phyloP scores from a whole-genome alignment of 1,140 invertebrate species.

The Drosophila nigromelanica region DNA sequence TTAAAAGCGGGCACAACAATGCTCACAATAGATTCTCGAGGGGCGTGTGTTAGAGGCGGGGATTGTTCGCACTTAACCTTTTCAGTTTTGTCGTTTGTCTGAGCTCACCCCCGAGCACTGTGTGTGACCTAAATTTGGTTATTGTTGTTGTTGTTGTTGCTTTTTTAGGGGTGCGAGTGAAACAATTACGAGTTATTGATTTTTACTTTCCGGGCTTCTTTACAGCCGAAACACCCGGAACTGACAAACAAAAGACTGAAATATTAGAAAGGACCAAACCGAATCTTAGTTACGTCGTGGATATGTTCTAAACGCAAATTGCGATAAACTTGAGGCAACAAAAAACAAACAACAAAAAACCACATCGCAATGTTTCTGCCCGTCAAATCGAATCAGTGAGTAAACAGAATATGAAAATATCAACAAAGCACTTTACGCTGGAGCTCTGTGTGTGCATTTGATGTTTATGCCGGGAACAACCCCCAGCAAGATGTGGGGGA shows the following conservation, averaged over 20 bases:
- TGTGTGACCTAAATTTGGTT: slow-evolving; percentile 60
- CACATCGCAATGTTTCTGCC: slow-evolving; percentile 76
- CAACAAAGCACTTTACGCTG: background rate
- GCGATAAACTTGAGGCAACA: slow-evolving; percentile 39
- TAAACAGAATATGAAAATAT: slow-evolving; percentile 39
- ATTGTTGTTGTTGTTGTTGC: slow-evolving; percentile 11
- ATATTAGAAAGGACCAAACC: slow-evolving; percentile 54
- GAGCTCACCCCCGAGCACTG: slow-evolving; percentile 9
- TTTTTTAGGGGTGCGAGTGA: slow-evolving; percentile 11
- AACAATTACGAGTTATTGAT: slow-evolving; percentile 77
- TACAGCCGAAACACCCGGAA: slow-evolving; percentile 57
- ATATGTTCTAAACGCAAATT: slow-evolving; percentile 56
- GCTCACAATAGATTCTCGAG: slow-evolving; percentile 35
- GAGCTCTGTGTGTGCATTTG: slow-evolving; percentile 3
- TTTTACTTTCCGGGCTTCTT: slow-evolving; percentile 55
- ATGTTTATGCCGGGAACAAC: slow-evolving; percentile 34
- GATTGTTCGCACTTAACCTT: slow-evolving; percentile 69
- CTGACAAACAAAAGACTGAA: slow-evolving; percentile 78
- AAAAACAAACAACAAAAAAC: background rate
- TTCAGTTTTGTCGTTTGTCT: slow-evolving; percentile 48
- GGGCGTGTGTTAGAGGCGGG: background rate
- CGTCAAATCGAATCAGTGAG: slow-evolving; percentile 82
- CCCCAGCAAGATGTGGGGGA: slow-evolving; percentile 13
- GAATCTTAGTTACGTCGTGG: slow-evolving; percentile 18
- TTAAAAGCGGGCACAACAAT: slow-evolving; percentile 22